These are phyloP conservation scores for Eilema depressum DNA, from an alignment of 2,888 invertebrate species.

Conservation along the genomic window DNA sequence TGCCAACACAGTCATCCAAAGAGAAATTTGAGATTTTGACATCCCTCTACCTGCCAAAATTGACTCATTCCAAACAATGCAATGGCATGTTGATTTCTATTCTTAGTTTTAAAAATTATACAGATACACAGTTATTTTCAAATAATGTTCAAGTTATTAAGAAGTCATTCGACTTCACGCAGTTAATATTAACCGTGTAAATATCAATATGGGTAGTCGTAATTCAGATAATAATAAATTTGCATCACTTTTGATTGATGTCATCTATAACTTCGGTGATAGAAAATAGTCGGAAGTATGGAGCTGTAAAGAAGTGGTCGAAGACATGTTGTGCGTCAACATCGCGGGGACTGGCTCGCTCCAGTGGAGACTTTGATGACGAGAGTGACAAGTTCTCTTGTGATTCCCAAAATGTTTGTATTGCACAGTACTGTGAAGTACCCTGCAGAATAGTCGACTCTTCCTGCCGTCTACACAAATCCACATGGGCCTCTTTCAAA, in stretches of 20 bases:
- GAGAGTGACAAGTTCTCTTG: constrained; percentile 60
- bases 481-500: constrained; percentile 62
- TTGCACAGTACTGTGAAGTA: constrained; percentile 52
- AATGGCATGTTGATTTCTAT: neutral
- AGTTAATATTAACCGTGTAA: constrained; percentile 14
- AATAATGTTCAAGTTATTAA: constrained; percentile 1
- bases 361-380: constrained; percentile 64
- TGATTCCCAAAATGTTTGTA: constrained; percentile 44
- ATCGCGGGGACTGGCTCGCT: constrained; percentile 66
- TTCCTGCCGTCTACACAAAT: constrained; percentile 57
- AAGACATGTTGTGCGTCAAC: constrained; percentile 67
- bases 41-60: neutral
- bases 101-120: neutral
- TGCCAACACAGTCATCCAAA: neutral
- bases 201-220: constrained; percentile 42
- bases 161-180: neutral
- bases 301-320: constrained; percentile 52
- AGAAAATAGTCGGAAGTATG: constrained; percentile 33
- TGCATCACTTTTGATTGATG: constrained; percentile 34
- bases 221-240: constrained; percentile 16
- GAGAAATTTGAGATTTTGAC: neutral
- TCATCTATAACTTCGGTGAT: constrained; percentile 39
- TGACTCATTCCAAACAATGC: neutral
- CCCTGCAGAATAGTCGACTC: constrained; percentile 72
- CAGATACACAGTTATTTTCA: neutral